Base-by-base conservation (phyloP, 2,113 vertebrate species). In the Microtus montanus region DNA sequence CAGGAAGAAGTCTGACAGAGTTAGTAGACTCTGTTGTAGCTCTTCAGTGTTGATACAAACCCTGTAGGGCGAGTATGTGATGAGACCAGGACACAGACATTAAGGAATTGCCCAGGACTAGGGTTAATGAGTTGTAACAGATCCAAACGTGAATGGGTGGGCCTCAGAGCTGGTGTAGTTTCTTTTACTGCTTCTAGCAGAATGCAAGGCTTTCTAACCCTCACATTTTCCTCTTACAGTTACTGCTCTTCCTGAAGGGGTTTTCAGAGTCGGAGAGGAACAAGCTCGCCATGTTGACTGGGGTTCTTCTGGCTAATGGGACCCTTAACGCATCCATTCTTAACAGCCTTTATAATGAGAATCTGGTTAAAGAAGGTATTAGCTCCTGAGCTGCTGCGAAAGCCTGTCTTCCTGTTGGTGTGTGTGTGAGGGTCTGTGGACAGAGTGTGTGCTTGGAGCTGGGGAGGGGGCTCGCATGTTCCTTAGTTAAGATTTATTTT, bases 191-290 rank as follows among this genome's bases (percentile, higher is more conserved):
- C 15, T 71, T 68, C 77, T 63, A 64, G 8, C 38, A 20, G 52
- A 70, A n/a, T 80, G 38, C 30, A 54, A 3, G 73, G 54, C 14
- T 92, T 91, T 91, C 85, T 96, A 93, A 97, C 74, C 66, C 11
- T 87, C 0, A n/a, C 30, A 19, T 35, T 87, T 80, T 95, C 15
- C 66, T 95, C 41, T 96, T 97, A 64, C 93, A 99, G 99, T 97
- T 99, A 99, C 98, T 99, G 98, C 99, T 99, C 97, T 99, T 99
- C 98, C 98, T 99, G 91, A 99, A 99, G 96, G 99, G 99, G 83
- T 99, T 99, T 98, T 99, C 99, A 0, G 99, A 99, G 98, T 99
- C 99, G 0, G 99, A 99, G 98, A 98, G 99, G 97, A 99, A 99
- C 98, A 99, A 99, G 94, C 98, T 99, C 97, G 99, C 99, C 98